Percentiles rank a stretch among this genome's conserved stretches.
These are phyloP conservation scores for Scaptomyza cyrtandrae DNA, from an alignment of 2,888 invertebrate genomes.

Conservation along the genomic window DNA sequence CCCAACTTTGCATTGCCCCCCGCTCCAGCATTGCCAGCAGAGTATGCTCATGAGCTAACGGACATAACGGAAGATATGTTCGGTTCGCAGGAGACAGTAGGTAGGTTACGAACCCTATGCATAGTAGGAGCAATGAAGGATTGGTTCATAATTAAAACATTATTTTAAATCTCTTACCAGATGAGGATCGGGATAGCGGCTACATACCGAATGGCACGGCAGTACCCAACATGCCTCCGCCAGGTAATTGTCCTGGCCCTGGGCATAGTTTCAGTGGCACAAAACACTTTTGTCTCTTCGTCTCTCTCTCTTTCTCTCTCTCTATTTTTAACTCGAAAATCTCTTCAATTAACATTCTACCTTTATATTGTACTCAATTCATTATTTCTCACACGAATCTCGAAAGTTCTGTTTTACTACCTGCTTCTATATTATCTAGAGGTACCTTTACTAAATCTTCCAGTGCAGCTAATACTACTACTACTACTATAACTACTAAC, in stretches of 20 bases:
- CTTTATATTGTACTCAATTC: slow-evolving; percentile 44
- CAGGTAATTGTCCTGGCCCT: slow-evolving; percentile 79
- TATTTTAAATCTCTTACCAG: slow-evolving; percentile 20
- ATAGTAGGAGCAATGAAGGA: too few relatives aligned
- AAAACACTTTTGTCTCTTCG: slow-evolving; percentile 30
- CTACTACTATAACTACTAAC: slow-evolving; percentile 12
- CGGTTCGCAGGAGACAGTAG: slow-evolving; percentile 82
- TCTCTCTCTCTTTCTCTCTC: slow-evolving; percentile 40
- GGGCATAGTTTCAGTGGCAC: not conserved
- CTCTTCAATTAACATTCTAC: slow-evolving; percentile 4
- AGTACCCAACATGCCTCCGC: slow-evolving; percentile 82
- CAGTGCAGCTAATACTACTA: slow-evolving; percentile 72
- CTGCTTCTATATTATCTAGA: slow-evolving; percentile 82
- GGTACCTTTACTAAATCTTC: slow-evolving; percentile 70
- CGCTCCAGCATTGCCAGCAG: slow-evolving; percentile 86
- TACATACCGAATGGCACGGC: slow-evolving; percentile 78
- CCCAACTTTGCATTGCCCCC: slow-evolving; percentile 87
- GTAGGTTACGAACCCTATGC: slow-evolving; percentile 47
- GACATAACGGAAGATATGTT: slow-evolving; percentile 82
- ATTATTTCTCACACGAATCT: slow-evolving; percentile 50
- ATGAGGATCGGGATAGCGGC: slow-evolving; percentile 82
- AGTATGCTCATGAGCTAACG: slow-evolving; percentile 81
- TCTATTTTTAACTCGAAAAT: slow-evolving; percentile 41
- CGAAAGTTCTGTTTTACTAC: slow-evolving; percentile 60
- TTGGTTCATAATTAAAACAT: too few relatives aligned